phyloP scores from a whole-genome alignment of 1,140 invertebrate genomes.

The Neodiprion fabricii region DNA sequence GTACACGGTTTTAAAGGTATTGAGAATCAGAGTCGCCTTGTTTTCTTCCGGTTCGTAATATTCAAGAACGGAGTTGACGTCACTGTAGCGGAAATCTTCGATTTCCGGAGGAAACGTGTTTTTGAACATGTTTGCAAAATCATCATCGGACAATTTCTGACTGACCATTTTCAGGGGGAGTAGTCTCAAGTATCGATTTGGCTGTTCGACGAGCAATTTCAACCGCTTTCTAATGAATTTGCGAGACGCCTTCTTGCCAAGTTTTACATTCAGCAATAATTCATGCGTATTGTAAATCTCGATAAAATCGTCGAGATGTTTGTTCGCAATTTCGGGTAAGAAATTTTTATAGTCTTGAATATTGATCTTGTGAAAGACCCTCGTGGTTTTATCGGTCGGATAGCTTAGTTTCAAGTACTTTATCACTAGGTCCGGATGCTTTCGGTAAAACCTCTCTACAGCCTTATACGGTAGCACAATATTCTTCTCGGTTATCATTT shows the following conservation, averaged over 20 bases:
- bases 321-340: conserved; percentile 33
- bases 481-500: conserved; percentile 11
- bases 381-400: not conserved
- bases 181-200: conserved; percentile 29
- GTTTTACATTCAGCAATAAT: not conserved
- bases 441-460: conserved; percentile 32
- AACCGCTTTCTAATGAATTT: conserved; percentile 41
- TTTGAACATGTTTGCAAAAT: conserved; percentile 39
- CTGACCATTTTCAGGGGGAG: conserved; percentile 37
- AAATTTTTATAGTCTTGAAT: conserved; percentile 28
- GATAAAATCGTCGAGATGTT: conserved; percentile 26
- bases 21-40: conserved; percentile 28
- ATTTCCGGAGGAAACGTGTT: conserved; percentile 33
- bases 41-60: conserved; percentile 36
- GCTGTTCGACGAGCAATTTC: conserved; percentile 29
- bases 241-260: conserved; percentile 36
- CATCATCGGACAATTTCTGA: conserved; percentile 23
- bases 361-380: conserved; percentile 4
- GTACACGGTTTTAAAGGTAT: conserved; percentile 39
- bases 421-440: conserved; percentile 41
- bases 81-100: conserved; percentile 25
- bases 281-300: conserved; percentile 32
- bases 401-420: conserved; percentile 39
- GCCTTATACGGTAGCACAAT: conserved; percentile 26
- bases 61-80: conserved; percentile 30